Base-by-base conservation (phyloP, 2,797 vertebrate genomes). In the Channa striata region DNA sequence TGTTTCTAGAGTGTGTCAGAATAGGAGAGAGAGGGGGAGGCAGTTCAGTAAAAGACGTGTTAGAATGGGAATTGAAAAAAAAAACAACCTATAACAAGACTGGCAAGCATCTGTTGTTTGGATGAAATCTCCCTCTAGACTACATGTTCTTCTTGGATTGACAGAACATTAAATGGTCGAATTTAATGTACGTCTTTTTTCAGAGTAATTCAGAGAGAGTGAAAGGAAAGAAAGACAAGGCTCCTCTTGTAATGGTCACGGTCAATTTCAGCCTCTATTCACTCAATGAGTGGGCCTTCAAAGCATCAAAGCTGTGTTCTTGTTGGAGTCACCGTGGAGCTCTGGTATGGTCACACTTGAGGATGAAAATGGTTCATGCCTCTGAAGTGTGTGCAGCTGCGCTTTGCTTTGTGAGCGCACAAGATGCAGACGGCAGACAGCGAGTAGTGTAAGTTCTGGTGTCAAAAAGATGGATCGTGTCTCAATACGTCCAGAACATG, bases 1-100 rank as follows among this genome's bases (percentile, higher is more conserved):
- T 89, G 87, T 74, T 75, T 71, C 34, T 36, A 51, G 72, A 64
- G 40, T 19, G 58, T 48, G 56, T 72, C 59, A 12, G 50, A 66
- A 43, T n/a, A 30, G 17, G 11, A 72, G n/a, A 43, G 19, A 56
- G 19, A 11, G 25, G 65, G 56, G 53, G 33, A 58, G 33, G 36
- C 43, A 43, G 42, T 19, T 66, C 0, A 30, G 3, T 20, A 10
- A 37, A 0, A n/a, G 11, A 17, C 13, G 42, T 16, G 42, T 43
- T 8, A 10, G 5, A 59, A 37, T 9, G 3, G 30, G 1, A 69
- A 68, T 9, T 47, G 12, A 59, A 61, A 65, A 59, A 3, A 51
- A 2, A 59, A 66, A n/a, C n/a, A 59, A 61, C 44, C 14, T 4
- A 46, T 10, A 44, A 59, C 5, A 64, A 36, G 14, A 7, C 47